A percentile compares a stretch with the other conserved stretches of the same genome.
phyloP scores from a whole-genome alignment of 2,888 invertebrate genomes.

The Andrena camellia region DNA sequence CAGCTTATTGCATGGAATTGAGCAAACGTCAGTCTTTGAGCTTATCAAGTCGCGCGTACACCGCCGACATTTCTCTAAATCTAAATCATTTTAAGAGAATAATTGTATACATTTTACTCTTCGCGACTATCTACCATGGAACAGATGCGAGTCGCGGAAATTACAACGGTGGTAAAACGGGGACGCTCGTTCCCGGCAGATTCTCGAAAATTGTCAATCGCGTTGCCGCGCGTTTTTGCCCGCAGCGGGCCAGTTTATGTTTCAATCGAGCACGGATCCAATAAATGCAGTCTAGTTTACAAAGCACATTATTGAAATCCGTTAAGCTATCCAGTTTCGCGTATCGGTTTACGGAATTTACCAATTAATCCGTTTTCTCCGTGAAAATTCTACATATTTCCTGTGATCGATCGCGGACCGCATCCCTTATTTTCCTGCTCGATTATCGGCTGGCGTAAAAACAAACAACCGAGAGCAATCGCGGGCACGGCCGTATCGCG shows the following conservation, averaged over 20 bases:
- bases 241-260: conserved; percentile 16
- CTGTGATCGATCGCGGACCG: conserved; percentile 10
- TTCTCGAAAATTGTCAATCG: conserved; percentile 38
- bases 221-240: conserved; percentile 38
- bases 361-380: background rate
- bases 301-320: conserved; percentile 48
- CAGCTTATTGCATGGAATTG: conserved; percentile 22
- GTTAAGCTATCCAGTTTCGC: conserved; percentile 37
- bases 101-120: background rate
- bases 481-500: background rate
- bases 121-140: background rate
- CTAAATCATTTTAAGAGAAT: background rate
- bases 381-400: conserved; percentile 17
- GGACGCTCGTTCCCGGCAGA: background rate
- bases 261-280: conserved; percentile 31
- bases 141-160: background rate
- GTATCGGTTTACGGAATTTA: conserved; percentile 41
- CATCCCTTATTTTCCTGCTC: conserved; percentile 22
- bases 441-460: conserved; percentile 17
- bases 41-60: background rate
- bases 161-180: background rate
- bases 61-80: background rate
- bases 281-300: conserved; percentile 46
- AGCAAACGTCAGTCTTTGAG: conserved; percentile 47
- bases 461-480: background rate